Conservation (phyloP, 1,140 invertebrate genomes). For the Holcopasites calliopsidis region DNA sequence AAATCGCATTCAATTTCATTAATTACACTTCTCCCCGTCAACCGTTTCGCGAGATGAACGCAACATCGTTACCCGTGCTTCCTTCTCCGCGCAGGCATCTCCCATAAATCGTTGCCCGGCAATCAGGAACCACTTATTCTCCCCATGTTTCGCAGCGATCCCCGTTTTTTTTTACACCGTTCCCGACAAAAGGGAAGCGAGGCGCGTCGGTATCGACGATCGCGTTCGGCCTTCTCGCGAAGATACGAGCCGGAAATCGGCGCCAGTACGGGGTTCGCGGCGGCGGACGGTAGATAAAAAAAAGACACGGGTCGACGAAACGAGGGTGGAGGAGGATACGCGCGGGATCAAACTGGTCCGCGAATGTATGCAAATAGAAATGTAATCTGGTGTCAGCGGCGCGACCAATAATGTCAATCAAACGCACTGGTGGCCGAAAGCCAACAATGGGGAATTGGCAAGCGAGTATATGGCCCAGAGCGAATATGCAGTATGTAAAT, state of each 20-base stretch:
- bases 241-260: constrained; percentile 24
- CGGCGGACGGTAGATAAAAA: neutral
- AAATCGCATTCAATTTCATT: too few species aligned
- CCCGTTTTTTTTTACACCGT: neutral
- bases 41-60: too few species aligned
- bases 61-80: too few species aligned
- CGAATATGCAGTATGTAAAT: constrained; percentile 81
- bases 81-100: too few species aligned
- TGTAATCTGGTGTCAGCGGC: constrained; percentile 80
- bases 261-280: neutral
- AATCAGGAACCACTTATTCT: neutral
- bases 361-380: constrained; percentile 80
- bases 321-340: constrained; percentile 25
- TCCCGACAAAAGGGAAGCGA: too few species aligned
- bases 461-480: constrained; percentile 76
- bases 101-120: neutral
- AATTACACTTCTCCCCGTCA: too few species aligned
- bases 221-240: neutral
- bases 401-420: constrained; percentile 81
- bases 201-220: too few species aligned
- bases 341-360: constrained; percentile 65
- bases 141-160: neutral
- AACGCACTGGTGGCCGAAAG: constrained; percentile 78
- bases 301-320: constrained; percentile 3
- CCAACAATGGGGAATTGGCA: constrained; percentile 78